Evolutionary conservation across 2,888 invertebrate genomes (phyloP), one percentile per base, ranked within the genome.

Genomic region (Rhopalosiphum nymphaeae): DNA sequence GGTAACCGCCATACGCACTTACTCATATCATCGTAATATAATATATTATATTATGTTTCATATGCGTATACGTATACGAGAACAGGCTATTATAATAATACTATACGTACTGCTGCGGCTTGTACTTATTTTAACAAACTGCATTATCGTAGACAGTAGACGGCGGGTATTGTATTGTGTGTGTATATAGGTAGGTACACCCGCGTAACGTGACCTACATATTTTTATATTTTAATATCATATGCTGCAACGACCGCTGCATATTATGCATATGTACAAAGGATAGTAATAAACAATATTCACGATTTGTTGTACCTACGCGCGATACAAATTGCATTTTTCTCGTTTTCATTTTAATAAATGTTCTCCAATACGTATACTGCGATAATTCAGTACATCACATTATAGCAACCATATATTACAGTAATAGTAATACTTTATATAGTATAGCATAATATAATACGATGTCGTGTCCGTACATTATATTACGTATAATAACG

Each of bases 141-240:
- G 78, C 78, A 78, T 61, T 29, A 42, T 36, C 21, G 78, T 16
- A n/a, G n/a, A 61, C 61, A 29, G 61, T n/a, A n/a, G 67, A 78
- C 36, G 78, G 78, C 36, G 78, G 36, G 9, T 36, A 78, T 78
- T 78, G 78, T 78, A 78, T 78, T 36, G 78, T 36, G 36, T 1
- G 4, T 67, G 29, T 61, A 67, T 67, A 67, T 21, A 36, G 36
- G 67, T 67, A 67, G 67, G 78, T 36, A 78, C 78, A 36, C 78
- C 78, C 78, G 78, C 78, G 78, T 42, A 78, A 78, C 78, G 36
- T 78, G 78, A 78, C 78, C 78, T 42, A 78, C 36, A 36, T 78
- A 67, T 78, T 67, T 7, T 67, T 16, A 36, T 78, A 36, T 10
- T 29, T 29, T 36, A 36, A 78, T 21, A 78, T 78, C 3, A 67